Conservation (phyloP, 1,140 invertebrate species). For the Microplitis demolitor region DNA sequence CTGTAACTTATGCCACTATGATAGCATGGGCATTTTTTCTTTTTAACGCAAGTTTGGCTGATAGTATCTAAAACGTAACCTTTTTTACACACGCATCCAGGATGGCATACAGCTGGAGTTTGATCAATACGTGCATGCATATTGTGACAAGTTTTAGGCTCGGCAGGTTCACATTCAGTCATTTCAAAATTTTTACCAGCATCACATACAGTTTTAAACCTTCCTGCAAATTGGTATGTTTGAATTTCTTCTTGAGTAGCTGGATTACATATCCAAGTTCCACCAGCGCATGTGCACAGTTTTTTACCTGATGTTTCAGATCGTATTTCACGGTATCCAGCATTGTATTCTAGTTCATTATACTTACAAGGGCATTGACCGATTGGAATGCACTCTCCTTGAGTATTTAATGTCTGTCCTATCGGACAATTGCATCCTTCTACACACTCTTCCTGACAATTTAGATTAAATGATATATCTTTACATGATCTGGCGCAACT, state of each 20-base stretch:
- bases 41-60: constrained; percentile 71
- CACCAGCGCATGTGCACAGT: constrained; percentile 74
- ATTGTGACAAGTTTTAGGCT: constrained; percentile 80
- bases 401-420: constrained; percentile 73
- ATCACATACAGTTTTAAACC: constrained; percentile 67
- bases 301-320: constrained; percentile 69
- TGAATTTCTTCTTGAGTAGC: constrained; percentile 68
- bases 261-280: constrained; percentile 72
- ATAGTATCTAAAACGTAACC: constrained; percentile 76
- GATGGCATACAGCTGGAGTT: constrained; percentile 66
- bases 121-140: constrained; percentile 67
- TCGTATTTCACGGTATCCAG: constrained; percentile 76
- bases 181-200: constrained; percentile 70
- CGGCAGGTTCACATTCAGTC: constrained; percentile 75
- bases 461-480: constrained; percentile 41
- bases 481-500: constrained; percentile 61
- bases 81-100: constrained; percentile 79
- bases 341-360: constrained; percentile 72
- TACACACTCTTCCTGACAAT: constrained; percentile 72
- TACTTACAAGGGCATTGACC: constrained; percentile 77
- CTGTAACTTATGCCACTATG: constrained; percentile 82
- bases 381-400: constrained; percentile 77
- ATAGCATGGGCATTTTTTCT: constrained; percentile 81
- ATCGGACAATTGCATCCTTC: constrained; percentile 87
- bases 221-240: constrained; percentile 66